Base-by-base conservation (phyloP, 92 coral and sea anemone species). In the Metridium senile region DNA sequence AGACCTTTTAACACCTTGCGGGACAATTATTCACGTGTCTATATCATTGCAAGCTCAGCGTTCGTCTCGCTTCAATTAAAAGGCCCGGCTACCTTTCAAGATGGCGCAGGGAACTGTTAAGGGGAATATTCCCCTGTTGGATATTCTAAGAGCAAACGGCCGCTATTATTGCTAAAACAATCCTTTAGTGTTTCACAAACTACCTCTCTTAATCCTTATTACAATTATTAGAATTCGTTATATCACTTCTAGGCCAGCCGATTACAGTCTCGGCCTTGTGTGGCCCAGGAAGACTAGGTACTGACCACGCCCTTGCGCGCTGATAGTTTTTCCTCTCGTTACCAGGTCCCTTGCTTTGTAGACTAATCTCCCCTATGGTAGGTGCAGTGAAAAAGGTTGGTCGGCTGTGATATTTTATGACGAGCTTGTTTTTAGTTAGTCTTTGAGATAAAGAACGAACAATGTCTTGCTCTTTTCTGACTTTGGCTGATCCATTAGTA, bases 371-470 rank as follows among this genome's bases (percentile, higher is more conserved):
- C 2, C 59, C 59, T 6, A 54, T 54, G 23, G 59, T 54, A 3
- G 59, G 59, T 9, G 59, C 25, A 13, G 59, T 19, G 25, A 54
- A 54, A 20, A 16, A 3, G 6, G 59, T 54, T 9, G 59, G 21
- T 54, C 21, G 59, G 3, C 59, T 2, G 16, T 45, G 51, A 54
- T 13, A 19, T 54, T 54, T 54, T 20, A 13, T 20, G 3, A 6
- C 9, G 23, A 20, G 25, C 3, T 21, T 54, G 59, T 54, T 9
- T 9, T 10, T 6, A 20, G 20, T 21, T 4, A 54, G 59, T 54
- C 59, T 54, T 54, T 54, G 8, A 54, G 23, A 54, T 54, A 54
- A 54, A 10, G 59, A 54, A 54, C 59, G 59, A 54, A 54, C 59
- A 16, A 54, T 54, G 2, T 54, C 21, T 13, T 3, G 9, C 3